Evolutionary conservation across 2,888 invertebrate species (phyloP), one percentile per base, ranked within the genome.

Genomic region (Calliscelio sp.): DNA sequence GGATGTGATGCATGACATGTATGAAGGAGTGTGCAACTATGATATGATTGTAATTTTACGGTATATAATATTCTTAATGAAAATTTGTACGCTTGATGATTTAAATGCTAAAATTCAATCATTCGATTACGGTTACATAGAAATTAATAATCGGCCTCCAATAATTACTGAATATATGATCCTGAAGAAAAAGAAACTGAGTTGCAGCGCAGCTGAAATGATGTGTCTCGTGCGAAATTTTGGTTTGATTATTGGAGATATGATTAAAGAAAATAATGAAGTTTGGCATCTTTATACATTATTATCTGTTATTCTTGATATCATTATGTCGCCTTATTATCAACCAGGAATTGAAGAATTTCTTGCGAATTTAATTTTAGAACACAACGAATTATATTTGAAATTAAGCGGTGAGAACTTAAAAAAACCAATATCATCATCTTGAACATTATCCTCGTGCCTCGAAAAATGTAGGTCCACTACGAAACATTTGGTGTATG

Each of bases 161-260:
- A 18, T n/a, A 5, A 71, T 71, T 1, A 71, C 44, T 6, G 22
- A 20, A 46, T 25, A 53, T 22, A 65, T 63, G 65, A 65, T 75
- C 6, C 7, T 18, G 0, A 57, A 65, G 28, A 46, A 66, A 49
- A 77, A 66, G 20, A 3, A 25, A 38, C 25, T 55, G 20, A 2
- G 20, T 0, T 77, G 57, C 78, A 84, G 63, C 24, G 57, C 63
- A 14, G 53, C 46, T 0, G 75, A 79, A 55, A 81, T 85, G 74
- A 81, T 73, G 61, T 77, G 63, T 44, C 59, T 85, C 8, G 55
- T 78, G 20, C 18, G 81, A 51, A 78, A 81, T 74, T 78, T 81
- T 16, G 81, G 81, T 4, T 0, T 63, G 0, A 78, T 81, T 0
- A 38, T 84, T 20, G 81, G 84, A 16, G 55, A 59, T 53, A 53